Percentiles rank a stretch among this genome's conserved stretches.
These are phyloP conservation scores for Suillia variegata DNA, from an alignment of 2,888 invertebrate species.

Conservation along the genomic window DNA sequence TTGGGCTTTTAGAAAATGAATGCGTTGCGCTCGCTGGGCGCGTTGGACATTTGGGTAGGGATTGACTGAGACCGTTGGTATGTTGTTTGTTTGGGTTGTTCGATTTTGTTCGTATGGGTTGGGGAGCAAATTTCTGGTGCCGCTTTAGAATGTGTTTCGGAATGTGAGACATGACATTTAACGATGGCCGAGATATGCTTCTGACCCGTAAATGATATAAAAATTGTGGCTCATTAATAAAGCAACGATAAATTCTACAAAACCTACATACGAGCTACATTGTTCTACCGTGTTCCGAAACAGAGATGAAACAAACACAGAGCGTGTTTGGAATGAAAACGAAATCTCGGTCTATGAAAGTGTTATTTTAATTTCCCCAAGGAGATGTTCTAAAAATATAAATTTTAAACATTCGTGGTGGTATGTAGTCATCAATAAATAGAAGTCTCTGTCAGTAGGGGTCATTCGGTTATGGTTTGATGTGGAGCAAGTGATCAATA, in stretches of 20 bases:
- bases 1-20: neutral
- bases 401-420: too few species aligned
- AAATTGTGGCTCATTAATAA: conserved; percentile 56
- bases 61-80: neutral
- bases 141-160: neutral
- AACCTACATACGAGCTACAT: too few species aligned
- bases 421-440: too few species aligned
- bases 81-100: too few species aligned
- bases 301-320: neutral
- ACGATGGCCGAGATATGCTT: conserved; percentile 25
- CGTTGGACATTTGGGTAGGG: neutral
- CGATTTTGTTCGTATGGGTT: too few species aligned
- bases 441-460: too few species aligned
- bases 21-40: neutral
- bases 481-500: too few species aligned
- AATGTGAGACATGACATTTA: conserved; percentile 1
- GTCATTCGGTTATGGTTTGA: too few species aligned
- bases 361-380: too few species aligned
- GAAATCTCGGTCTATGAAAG: too few species aligned
- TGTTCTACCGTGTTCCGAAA: neutral
- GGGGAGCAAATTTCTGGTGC: neutral
- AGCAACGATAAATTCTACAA: conserved; percentile 8
- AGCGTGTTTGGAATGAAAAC: neutral
- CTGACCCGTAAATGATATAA: conserved; percentile 57
- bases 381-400: too few species aligned